Evolutionary conservation across 1,140 invertebrate species (phyloP).

Genomic region (Bursaphelenchus mucronatus): DNA sequence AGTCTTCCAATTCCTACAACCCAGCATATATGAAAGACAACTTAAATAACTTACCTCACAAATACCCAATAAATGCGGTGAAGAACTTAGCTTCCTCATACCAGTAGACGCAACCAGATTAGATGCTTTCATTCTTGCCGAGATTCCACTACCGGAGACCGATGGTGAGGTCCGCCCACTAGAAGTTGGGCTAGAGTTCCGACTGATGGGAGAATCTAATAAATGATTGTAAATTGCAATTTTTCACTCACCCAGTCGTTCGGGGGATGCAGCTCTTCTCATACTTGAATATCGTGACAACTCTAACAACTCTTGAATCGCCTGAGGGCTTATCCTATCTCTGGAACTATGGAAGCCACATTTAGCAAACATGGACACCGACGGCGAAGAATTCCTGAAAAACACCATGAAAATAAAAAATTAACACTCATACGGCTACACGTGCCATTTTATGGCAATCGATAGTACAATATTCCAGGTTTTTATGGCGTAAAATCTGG

Average conservation of each 20-base stretch:
- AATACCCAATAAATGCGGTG: conserved; percentile 57
- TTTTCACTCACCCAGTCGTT: conserved; percentile 25
- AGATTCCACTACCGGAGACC: conserved; percentile 44
- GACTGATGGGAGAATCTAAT: conserved; percentile 11
- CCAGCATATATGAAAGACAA: conserved; percentile 4
- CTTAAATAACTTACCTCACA: conserved; percentile 44
- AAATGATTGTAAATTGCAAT: no score
- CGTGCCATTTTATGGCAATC: no score
- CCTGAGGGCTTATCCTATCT: conserved; percentile 48
- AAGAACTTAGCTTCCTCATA: conserved; percentile 57
- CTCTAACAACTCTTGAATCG: conserved; percentile 57
- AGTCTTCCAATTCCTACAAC: no score
- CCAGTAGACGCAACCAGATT: conserved; percentile 34
- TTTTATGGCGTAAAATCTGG: no score
- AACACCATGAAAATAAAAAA: not conserved
- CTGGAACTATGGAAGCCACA: conserved; percentile 19
- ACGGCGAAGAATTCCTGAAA: conserved; percentile 59
- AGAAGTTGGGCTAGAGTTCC: conserved; percentile 45
- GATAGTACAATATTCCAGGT: no score
- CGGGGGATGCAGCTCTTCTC: conserved; percentile 40
- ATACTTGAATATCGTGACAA: conserved; percentile 48
- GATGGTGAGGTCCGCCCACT: conserved; percentile 46
- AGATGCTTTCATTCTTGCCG: conserved; percentile 45
- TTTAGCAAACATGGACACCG: conserved; percentile 55
- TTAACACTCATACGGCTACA: not conserved